Evolutionary conservation across 2,113 vertebrate genomes (phyloP).

Genomic region (Panthera uncia): DNA sequence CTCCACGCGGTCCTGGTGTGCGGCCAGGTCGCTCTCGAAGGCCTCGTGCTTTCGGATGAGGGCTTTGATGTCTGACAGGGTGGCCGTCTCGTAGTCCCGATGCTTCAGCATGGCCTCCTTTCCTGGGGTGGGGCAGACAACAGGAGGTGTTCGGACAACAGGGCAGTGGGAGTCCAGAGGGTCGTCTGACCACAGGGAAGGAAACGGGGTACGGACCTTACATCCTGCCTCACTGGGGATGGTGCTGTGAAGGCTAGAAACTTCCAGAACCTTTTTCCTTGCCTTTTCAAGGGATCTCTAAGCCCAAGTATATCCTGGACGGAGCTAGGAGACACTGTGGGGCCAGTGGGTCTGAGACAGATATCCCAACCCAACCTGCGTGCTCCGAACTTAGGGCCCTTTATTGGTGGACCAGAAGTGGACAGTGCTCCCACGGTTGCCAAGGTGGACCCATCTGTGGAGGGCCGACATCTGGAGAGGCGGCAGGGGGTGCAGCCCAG

Average conservation of each 20-base stretch:
- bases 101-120: constrained; percentile 95
- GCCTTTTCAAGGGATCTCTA: neutral
- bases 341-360: neutral
- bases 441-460: neutral
- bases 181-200: neutral
- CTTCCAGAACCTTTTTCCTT: neutral
- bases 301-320: neutral
- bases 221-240: neutral
- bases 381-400: neutral
- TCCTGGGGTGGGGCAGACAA: constrained; percentile 78
- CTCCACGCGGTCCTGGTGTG: constrained; percentile 97
- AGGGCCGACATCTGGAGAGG: neutral
- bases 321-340: neutral
- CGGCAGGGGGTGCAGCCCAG: neutral
- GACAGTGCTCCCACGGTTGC: rapidly evolving
- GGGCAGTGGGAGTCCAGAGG: rapidly evolving
- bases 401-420: neutral
- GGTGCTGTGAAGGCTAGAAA: neutral
- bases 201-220: neutral
- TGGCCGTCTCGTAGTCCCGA: constrained; percentile 92
- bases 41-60: constrained; percentile 96
- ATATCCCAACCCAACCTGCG: neutral
- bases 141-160: neutral
- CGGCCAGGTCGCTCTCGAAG: constrained; percentile 96
- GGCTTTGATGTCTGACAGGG: constrained; percentile 94